phyloP scores from a whole-genome alignment of 2,888 invertebrate species.

The Epirrita christyi region DNA sequence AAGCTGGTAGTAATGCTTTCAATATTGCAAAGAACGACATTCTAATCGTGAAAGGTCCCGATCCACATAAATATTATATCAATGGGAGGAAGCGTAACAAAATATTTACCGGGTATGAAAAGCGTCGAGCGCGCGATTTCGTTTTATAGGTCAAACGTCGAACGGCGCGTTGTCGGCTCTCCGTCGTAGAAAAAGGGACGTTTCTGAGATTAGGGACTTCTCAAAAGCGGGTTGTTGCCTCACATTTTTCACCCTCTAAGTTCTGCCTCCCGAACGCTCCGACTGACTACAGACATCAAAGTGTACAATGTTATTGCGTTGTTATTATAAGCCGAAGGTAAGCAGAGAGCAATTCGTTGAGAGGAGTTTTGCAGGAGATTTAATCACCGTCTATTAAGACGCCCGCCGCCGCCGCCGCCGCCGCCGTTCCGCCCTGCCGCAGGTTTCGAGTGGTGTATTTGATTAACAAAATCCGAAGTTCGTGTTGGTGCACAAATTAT shows the following conservation, averaged over 20 bases:
- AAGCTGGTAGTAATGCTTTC: conserved; percentile 61
- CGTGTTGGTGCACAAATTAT: conserved; percentile 48
- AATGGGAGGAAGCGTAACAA: conserved; percentile 52
- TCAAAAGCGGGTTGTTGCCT: conserved; percentile 58
- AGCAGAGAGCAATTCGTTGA: conserved; percentile 50
- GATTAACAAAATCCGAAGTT: conserved; percentile 53
- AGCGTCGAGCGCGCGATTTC: conserved; percentile 41
- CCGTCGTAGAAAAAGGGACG: conserved; percentile 44
- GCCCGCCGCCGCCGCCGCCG: conserved; percentile 35
- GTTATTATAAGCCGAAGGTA: conserved; percentile 56
- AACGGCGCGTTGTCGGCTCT: conserved; percentile 54
- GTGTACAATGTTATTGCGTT: conserved; percentile 72
- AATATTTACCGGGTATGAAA: conserved; percentile 66
- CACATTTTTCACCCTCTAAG: conserved; percentile 66
- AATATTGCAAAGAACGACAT: conserved; percentile 62
- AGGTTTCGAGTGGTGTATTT: conserved; percentile 40
- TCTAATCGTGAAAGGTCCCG: conserved; percentile 70
- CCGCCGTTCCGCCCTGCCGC: neutral
- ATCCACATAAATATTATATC: conserved; percentile 75
- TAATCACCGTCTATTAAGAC: conserved; percentile 59
- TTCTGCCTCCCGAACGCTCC: conserved; percentile 44
- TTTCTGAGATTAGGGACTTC: conserved; percentile 50
- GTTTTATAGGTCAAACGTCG: conserved; percentile 71
- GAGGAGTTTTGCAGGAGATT: conserved; percentile 50
- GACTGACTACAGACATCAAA: conserved; percentile 67